These are phyloP conservation scores for Brachionus angularis DNA, from an alignment of 1,140 invertebrate genomes.

Conservation along the genomic window DNA sequence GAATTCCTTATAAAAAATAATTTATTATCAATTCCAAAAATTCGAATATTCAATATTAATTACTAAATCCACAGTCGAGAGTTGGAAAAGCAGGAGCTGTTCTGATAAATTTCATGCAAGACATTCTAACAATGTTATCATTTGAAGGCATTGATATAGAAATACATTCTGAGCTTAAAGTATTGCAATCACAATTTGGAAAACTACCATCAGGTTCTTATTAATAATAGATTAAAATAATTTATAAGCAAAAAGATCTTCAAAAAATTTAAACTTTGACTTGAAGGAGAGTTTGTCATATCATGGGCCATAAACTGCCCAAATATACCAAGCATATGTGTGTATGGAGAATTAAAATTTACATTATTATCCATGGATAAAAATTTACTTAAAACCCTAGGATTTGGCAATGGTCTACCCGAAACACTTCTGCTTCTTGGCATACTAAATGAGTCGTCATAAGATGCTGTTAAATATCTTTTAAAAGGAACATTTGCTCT, in stretches of 20 bases:
- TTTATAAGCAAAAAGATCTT: neutral
- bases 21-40: too few species aligned
- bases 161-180: neutral
- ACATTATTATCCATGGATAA: neutral
- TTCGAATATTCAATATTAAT: neutral
- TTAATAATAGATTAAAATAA: neutral
- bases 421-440: neutral
- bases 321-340: neutral
- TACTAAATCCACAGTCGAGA: neutral
- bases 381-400: neutral
- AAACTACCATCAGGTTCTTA: neutral
- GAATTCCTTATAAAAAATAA: neutral
- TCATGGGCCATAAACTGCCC: constrained; percentile 25
- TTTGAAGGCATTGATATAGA: neutral
- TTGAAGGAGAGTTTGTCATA: neutral
- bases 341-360: neutral
- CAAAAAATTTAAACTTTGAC: neutral
- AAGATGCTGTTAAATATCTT: constrained; percentile 72
- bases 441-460: constrained; percentile 57
- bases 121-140: neutral
- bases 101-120: constrained; percentile 20
- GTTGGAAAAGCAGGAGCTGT: neutral
- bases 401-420: neutral
- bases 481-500: constrained; percentile 70
- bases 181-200: neutral